Percentiles rank a stretch among this genome's conserved stretches.
phyloP scores from a whole-genome alignment of 2,113 vertebrate species.

The Bufo bufo region DNA sequence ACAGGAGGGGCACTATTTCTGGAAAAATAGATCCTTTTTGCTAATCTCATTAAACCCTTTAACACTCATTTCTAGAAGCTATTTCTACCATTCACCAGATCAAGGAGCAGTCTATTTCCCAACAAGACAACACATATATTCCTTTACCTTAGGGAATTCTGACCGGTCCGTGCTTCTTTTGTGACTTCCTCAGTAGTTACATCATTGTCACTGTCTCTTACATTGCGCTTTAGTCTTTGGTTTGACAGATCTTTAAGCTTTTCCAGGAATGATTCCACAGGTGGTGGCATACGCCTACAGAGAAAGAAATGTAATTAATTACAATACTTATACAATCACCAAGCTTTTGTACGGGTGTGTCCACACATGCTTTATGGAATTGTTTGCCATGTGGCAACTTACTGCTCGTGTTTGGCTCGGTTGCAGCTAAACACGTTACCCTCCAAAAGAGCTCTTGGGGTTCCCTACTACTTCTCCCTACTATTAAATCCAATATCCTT shows the following conservation, averaged over 20 bases:
- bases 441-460: background rate
- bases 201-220: background rate
- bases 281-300: slow-evolving; percentile 48
- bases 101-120: background rate
- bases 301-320: background rate
- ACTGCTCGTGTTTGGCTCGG: background rate
- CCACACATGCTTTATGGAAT: too few relatives aligned
- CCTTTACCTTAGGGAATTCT: slow-evolving; percentile 6
- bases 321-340: background rate
- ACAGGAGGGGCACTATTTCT: background rate
- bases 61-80: background rate
- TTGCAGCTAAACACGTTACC: background rate
- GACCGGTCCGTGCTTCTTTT: background rate
- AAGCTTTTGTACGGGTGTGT: background rate
- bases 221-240: background rate
- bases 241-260: slow-evolving; percentile 29
- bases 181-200: background rate
- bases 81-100: background rate
- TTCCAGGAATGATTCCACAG: slow-evolving; percentile 31
- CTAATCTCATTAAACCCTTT: background rate
- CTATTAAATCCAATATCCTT: background rate
- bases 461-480: background rate
- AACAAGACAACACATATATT: background rate
- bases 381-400: too few relatives aligned
- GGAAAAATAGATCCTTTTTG: background rate